Percentiles rank a stretch among this genome's conserved stretches.
These are phyloP conservation scores for Antechinus stuartii DNA, from an alignment of 2,113 vertebrate species.

Conservation along the genomic window DNA sequence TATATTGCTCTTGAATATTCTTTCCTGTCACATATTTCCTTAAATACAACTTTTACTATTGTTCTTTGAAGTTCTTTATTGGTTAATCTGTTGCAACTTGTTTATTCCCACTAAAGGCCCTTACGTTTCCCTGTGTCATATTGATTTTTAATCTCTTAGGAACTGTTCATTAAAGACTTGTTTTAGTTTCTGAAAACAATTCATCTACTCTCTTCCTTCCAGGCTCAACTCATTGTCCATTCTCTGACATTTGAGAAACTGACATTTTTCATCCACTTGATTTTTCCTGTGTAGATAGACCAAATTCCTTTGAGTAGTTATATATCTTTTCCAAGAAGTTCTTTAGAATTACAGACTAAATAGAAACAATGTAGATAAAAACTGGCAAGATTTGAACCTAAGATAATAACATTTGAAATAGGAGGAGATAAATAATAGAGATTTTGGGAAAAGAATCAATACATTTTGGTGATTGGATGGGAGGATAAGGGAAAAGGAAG, in stretches of 20 bases:
- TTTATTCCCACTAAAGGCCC: neutral
- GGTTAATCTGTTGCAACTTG: neutral
- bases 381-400: neutral
- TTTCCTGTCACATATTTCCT: neutral
- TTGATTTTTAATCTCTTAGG: neutral
- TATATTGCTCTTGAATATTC: neutral
- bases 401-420: neutral
- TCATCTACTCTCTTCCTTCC: neutral
- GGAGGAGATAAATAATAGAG: neutral
- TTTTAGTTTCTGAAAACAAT: neutral
- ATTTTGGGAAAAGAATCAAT: neutral
- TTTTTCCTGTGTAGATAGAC: neutral
- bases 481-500: neutral
- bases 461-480: neutral
- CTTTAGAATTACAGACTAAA: neutral
- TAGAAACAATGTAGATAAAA: neutral
- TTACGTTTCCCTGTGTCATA: neutral
- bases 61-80: neutral
- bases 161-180: neutral
- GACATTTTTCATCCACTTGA: neutral
- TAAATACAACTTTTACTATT: neutral
- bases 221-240: neutral
- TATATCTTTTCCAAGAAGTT: neutral
- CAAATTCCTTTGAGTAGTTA: neutral
- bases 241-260: neutral